Conservation (phyloP, 2,797 vertebrate genomes). For the Hydrolagus colliei region DNA sequence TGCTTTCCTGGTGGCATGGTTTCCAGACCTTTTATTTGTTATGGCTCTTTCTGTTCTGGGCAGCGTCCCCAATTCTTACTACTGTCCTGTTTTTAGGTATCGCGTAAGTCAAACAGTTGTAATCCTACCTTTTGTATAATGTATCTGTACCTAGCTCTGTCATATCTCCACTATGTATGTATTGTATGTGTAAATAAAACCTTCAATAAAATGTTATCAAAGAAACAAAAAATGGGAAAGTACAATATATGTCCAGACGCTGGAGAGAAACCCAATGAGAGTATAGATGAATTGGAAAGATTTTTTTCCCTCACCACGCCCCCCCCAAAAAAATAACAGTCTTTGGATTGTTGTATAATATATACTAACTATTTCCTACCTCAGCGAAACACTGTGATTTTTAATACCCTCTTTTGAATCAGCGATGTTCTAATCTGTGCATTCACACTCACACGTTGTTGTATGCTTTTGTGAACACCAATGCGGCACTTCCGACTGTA, state of each 20-base stretch:
- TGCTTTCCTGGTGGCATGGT: background rate
- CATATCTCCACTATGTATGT: background rate
- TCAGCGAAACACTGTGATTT: background rate
- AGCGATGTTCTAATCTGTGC: background rate
- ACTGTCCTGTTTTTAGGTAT: background rate
- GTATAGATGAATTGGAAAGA: background rate
- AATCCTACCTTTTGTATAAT: background rate
- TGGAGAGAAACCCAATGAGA: background rate
- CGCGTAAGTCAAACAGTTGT: background rate
- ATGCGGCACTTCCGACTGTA: background rate
- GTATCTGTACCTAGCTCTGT: background rate
- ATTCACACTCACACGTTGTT: background rate
- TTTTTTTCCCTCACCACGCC: background rate
- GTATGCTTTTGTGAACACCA: background rate
- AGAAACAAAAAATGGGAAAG: background rate
- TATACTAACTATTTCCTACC: background rate
- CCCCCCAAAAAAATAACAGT: background rate
- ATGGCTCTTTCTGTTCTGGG: background rate
- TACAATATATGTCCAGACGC: background rate
- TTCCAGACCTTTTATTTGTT: background rate
- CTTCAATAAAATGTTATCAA: slow-evolving; percentile 10
- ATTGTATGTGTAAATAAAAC: background rate
- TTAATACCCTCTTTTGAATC: background rate
- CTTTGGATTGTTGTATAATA: background rate
- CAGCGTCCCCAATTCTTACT: background rate